Percentiles rank a stretch among this genome's conserved stretches.
phyloP scores from a whole-genome alignment of 2,888 invertebrate species.

The Eurois occulta region DNA sequence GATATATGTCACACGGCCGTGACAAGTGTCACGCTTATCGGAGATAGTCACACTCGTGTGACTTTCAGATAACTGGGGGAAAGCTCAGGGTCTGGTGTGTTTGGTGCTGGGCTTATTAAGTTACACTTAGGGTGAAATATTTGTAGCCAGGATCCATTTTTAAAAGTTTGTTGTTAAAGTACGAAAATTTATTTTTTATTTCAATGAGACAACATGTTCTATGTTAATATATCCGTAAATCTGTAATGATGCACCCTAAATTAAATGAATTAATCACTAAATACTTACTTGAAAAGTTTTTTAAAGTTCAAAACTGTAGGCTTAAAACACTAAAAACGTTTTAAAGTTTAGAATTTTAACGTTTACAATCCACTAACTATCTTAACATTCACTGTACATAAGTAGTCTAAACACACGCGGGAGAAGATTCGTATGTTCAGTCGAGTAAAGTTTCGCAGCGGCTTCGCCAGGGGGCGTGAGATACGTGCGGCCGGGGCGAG shows the following conservation, averaged over 20 bases:
- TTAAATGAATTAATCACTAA: not conserved
- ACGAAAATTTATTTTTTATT: not conserved
- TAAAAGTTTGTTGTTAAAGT: not conserved
- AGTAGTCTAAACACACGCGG: slow-evolving; percentile 43
- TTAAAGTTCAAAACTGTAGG: slow-evolving; percentile 11
- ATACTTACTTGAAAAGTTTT: slow-evolving; percentile 55
- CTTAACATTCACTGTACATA: slow-evolving; percentile 52
- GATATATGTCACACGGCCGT: not conserved
- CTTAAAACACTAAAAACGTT: slow-evolving; percentile 31
- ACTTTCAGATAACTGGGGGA: not conserved
- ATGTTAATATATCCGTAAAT: not conserved
- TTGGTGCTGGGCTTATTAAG: not conserved
- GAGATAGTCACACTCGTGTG: slow-evolving; percentile 51
- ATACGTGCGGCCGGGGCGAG: slow-evolving; percentile 53
- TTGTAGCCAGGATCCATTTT: not conserved
- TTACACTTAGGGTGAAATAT: not conserved
- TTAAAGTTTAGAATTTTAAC: slow-evolving; percentile 8
- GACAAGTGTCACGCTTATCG: slow-evolving; percentile 17
- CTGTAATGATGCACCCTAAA: not conserved
- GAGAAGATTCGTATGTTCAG: slow-evolving; percentile 40
- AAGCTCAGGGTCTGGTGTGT: slow-evolving; percentile 2
- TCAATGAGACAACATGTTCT: too few relatives aligned
- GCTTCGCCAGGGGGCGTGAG: not conserved
- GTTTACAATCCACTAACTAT: slow-evolving; percentile 40
- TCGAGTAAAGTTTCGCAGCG: slow-evolving; percentile 63